Evolutionary conservation across 2,113 vertebrate species (phyloP).

Genomic region (Nipponia nippon): DNA sequence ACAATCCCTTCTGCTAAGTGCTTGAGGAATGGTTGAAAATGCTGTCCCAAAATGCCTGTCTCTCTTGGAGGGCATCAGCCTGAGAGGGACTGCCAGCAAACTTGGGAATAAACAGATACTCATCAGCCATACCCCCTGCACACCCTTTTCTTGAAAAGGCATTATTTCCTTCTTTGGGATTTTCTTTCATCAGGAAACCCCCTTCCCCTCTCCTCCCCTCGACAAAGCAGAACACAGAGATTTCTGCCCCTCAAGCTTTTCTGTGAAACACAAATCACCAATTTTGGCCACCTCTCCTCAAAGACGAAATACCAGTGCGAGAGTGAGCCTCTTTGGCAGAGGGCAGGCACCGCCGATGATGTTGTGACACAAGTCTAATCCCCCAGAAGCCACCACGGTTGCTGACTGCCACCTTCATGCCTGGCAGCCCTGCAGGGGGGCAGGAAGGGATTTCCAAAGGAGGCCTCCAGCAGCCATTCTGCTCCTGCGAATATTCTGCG

Average conservation of each 20-base stretch:
- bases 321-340: not conserved
- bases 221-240: not conserved
- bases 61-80: not conserved
- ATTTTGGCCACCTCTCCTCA: not conserved
- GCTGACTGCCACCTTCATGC: not conserved
- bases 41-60: not conserved
- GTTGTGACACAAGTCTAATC: not conserved
- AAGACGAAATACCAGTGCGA: not conserved
- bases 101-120: not conserved
- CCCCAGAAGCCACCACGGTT: not conserved
- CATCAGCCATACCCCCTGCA: not conserved
- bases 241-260: not conserved
- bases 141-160: not conserved
- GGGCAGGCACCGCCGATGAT: rapidly evolving
- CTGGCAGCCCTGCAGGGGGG: rapidly evolving
- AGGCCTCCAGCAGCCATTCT: not conserved
- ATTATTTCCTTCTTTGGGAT: not conserved
- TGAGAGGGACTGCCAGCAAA: not conserved
- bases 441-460: not conserved
- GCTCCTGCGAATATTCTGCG: not conserved
- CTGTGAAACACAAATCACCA: not conserved
- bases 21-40: constrained; percentile 1
- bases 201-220: not conserved
- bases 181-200: not conserved
- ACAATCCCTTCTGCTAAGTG: constrained; percentile 7